Evolutionary conservation across 2,797 vertebrate species (phyloP).

Genomic region (Sebastes variabilis): DNA sequence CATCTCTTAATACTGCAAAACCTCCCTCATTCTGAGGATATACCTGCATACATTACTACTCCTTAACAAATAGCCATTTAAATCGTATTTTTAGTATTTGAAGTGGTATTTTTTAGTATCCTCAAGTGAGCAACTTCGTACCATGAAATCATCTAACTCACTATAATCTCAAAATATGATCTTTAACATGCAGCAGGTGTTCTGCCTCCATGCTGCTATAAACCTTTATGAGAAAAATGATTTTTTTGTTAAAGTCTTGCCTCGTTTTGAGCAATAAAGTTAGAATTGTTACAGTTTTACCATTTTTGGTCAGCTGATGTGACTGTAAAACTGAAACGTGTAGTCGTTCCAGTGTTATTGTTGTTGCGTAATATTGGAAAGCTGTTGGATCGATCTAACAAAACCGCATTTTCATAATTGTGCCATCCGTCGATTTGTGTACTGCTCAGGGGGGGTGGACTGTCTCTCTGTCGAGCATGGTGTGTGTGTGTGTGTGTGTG

Average conservation of each 20-base stretch:
- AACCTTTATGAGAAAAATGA: background rate
- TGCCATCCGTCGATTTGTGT: constrained; percentile 55
- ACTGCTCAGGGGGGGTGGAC: constrained; percentile 81
- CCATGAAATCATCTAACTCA: background rate
- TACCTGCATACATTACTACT: background rate
- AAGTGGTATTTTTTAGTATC: background rate
- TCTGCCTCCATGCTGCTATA: background rate
- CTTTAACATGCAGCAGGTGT: background rate
- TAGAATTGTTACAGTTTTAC: background rate
- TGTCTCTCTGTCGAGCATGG: constrained; percentile 42
- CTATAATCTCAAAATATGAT: background rate
- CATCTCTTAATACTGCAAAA: background rate
- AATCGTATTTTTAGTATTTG: background rate
- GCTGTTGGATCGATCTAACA: constrained; percentile 31
- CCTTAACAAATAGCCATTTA: background rate
- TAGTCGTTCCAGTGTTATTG: background rate
- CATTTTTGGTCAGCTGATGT: background rate
- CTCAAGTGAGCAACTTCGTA: background rate
- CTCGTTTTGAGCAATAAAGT: background rate
- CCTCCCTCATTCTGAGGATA: background rate
- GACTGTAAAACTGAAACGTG: background rate
- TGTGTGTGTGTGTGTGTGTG: background rate
- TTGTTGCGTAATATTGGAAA: background rate
- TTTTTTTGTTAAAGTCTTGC: background rate
- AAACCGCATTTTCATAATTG: constrained; percentile 44